Evolutionary conservation across 2,797 vertebrate genomes (phyloP).

Genomic region (Xenopus petersii): DNA sequence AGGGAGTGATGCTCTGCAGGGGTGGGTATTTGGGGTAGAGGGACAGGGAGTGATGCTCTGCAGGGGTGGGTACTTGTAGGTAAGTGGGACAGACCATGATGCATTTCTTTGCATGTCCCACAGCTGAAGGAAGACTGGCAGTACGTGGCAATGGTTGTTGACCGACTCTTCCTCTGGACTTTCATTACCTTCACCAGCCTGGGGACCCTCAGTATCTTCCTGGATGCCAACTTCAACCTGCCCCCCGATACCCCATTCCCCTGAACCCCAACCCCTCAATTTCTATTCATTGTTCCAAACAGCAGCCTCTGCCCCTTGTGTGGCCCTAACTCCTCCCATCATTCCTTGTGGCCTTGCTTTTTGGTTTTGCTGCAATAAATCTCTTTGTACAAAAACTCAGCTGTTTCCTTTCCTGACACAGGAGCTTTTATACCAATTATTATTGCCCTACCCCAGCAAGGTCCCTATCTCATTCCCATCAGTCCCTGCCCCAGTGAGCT

Average conservation of each 20-base stretch:
- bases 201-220: slow-evolving; percentile 70
- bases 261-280: not conserved
- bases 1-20: no score
- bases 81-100: no score
- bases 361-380: not conserved
- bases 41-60: no score
- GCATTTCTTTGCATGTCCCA: not conserved
- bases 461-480: no score
- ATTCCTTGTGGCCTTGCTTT: not conserved
- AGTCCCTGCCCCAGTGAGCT: no score
- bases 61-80: no score
- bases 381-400: not conserved
- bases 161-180: slow-evolving; percentile 72
- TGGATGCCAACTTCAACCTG: slow-evolving; percentile 66
- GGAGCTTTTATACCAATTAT: not conserved
- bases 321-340: not conserved
- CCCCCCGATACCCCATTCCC: slow-evolving; percentile 24
- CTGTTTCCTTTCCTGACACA: not conserved
- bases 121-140: slow-evolving; percentile 86
- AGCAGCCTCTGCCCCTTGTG: not conserved
- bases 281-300: no score
- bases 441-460: no score
- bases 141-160: slow-evolving; percentile 87
- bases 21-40: no score
- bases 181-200: slow-evolving; percentile 48